Conservation (phyloP, 2,888 invertebrate species). For the Molorchus minor region DNA sequence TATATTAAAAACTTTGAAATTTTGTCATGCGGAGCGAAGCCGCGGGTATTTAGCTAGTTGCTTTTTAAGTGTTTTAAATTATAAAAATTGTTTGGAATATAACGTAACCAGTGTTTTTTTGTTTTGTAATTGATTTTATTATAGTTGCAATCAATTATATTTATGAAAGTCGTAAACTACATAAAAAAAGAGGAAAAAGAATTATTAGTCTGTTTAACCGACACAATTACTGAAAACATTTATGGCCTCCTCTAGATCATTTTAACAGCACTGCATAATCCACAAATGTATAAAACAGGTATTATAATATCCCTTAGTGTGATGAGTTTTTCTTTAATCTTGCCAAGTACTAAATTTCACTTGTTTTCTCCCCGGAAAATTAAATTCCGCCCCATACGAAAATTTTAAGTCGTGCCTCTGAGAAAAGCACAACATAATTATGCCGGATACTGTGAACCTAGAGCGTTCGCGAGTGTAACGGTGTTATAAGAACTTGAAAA, state of each 20-base stretch:
- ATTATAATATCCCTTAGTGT: slow-evolving; percentile 60
- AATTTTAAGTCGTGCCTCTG: slow-evolving; percentile 41
- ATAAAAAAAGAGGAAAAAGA: too few species aligned
- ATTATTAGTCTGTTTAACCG: slow-evolving; percentile 41
- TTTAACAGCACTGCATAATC: slow-evolving; percentile 56
- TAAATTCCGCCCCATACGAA: slow-evolving; percentile 54
- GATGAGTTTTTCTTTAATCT: slow-evolving; percentile 63
- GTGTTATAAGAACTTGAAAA: slow-evolving; percentile 41
- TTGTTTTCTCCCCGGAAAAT: slow-evolving; percentile 60
- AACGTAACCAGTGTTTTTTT: too few species aligned
- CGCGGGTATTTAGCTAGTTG: too few species aligned
- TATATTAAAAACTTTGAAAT: too few species aligned
- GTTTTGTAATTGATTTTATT: too few species aligned
- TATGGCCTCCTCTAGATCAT: slow-evolving; percentile 53
- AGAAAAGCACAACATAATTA: slow-evolving; percentile 42
- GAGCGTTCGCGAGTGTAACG: slow-evolving; percentile 38
- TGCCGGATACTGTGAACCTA: slow-evolving; percentile 43
- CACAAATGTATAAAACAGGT: slow-evolving; percentile 60
- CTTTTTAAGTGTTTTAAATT: too few species aligned
- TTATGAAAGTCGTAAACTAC: too few species aligned
- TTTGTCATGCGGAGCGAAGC: too few species aligned
- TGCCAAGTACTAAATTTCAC: slow-evolving; percentile 60
- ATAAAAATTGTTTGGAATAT: too few species aligned
- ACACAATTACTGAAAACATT: slow-evolving; percentile 55
- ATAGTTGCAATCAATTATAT: too few species aligned